Percentiles rank a stretch among this genome's conserved stretches.
Evolutionary conservation across 2,113 vertebrate genomes (phyloP).

Genomic region (Siphamia tubifer): DNA sequence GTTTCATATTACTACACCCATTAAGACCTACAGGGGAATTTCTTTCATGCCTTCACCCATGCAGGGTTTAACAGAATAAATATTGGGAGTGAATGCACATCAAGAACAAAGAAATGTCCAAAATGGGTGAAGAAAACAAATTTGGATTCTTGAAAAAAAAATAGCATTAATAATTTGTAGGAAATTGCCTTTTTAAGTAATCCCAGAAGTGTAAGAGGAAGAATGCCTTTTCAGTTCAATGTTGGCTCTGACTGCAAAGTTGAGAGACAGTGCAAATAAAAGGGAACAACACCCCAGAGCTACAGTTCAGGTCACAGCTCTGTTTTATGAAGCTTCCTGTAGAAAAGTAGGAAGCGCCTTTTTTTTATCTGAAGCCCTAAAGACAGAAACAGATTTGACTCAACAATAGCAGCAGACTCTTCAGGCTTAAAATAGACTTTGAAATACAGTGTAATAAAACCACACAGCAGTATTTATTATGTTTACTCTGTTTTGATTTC

Average conservation of each 20-base stretch:
- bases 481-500: too few relatives aligned
- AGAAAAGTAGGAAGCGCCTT: neutral
- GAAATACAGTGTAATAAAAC: neutral
- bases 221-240: neutral
- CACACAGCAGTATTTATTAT: neutral
- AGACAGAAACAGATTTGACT: neutral
- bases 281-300: neutral
- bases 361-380: neutral
- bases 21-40: too few relatives aligned
- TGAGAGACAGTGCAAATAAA: neutral
- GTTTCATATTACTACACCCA: too few relatives aligned
- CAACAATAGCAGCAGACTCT: neutral
- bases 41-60: too few relatives aligned
- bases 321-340: neutral
- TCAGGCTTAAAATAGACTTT: neutral
- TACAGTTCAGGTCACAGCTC: neutral
- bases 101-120: too few relatives aligned
- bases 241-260: neutral
- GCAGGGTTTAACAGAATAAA: too few relatives aligned
- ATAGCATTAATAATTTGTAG: neutral
- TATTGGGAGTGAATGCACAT: too few relatives aligned
- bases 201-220: neutral
- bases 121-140: neutral
- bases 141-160: neutral
- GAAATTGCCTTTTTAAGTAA: neutral